Conservation (phyloP, 1,140 invertebrate species). For the Hyposmocoma kahamanoa region DNA sequence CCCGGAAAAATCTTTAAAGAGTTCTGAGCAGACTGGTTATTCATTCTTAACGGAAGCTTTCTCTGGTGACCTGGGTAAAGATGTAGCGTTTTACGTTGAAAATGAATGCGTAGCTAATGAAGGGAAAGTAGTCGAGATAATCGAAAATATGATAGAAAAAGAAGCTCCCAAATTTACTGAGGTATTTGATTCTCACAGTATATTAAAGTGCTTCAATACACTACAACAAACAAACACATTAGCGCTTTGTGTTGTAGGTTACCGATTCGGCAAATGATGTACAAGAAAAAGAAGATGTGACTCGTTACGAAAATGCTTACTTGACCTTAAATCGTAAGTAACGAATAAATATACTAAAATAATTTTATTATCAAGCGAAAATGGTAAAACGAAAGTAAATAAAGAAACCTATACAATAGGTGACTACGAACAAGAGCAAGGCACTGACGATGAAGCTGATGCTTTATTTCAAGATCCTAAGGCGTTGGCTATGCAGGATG, state of each 20-base stretch:
- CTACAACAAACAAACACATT: too few species aligned
- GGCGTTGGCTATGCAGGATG: conserved; percentile 42
- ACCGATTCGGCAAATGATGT: not conserved
- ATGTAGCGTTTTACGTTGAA: conserved; percentile 22
- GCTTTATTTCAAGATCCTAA: conserved; percentile 40
- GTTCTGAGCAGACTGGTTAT: conserved; percentile 30
- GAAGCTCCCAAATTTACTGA: too few species aligned
- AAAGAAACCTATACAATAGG: too few species aligned
- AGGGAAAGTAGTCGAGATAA: too few species aligned
- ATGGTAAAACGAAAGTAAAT: too few species aligned
- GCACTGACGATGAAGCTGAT: conserved; percentile 41
- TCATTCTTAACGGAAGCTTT: conserved; percentile 36
- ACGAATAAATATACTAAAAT: too few species aligned
- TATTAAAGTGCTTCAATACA: too few species aligned
- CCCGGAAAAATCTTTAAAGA: conserved; percentile 14
- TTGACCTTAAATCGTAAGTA: conserved; percentile 54
- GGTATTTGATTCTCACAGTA: too few species aligned
- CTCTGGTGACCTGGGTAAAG: conserved; percentile 16
- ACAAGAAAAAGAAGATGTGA: conserved; percentile 18
- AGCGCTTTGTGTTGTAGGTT: too few species aligned
- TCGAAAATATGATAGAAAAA: too few species aligned
- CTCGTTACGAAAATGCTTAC: conserved; percentile 48
- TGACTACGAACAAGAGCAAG: conserved; percentile 59
- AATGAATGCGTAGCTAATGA: conserved; percentile 13
- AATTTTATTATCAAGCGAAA: too few species aligned